phyloP scores from a whole-genome alignment of 2,113 vertebrate genomes.

The Cyprinodon tularosa region DNA sequence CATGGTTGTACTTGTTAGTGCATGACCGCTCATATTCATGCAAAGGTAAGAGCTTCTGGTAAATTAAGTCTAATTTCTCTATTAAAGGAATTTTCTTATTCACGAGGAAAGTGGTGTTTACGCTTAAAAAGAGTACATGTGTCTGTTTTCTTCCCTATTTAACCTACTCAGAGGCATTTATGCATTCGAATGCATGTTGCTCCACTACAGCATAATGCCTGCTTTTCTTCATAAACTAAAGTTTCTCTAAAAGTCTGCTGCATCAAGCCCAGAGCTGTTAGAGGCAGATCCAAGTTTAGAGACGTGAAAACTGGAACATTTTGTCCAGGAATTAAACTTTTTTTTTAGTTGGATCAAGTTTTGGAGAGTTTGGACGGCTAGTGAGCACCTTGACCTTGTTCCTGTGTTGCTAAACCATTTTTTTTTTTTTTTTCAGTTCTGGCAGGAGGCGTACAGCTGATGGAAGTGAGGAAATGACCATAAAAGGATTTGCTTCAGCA shows the following conservation, averaged over 20 bases:
- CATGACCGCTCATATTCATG: constrained; percentile 46
- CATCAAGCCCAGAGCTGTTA: not conserved
- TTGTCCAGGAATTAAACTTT: not conserved
- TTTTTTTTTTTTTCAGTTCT: not conserved
- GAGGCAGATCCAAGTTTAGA: not conserved
- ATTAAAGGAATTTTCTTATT: constrained; percentile 28
- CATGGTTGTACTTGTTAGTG: constrained; percentile 64
- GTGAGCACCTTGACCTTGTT: not conserved
- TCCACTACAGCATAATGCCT: not conserved
- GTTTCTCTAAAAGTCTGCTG: not conserved
- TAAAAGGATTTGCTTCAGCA: not conserved
- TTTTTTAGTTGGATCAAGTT: not conserved
- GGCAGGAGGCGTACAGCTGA: not conserved
- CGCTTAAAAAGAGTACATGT: not conserved
- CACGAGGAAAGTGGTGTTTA: constrained; percentile 10
- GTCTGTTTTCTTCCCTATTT: not conserved
- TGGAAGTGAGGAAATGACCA: not conserved
- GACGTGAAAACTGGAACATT: not conserved
- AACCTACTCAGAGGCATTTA: not conserved
- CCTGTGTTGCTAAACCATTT: not conserved
- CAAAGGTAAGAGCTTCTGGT: constrained; percentile 46
- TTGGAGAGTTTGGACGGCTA: not conserved
- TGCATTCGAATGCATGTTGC: not conserved
- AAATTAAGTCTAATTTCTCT: constrained; percentile 47
- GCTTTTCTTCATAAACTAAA: not conserved